Evolutionary conservation across 2,888 invertebrate genomes (phyloP), one percentile per base, ranked within the genome.

Genomic region (Elysia crispata): DNA sequence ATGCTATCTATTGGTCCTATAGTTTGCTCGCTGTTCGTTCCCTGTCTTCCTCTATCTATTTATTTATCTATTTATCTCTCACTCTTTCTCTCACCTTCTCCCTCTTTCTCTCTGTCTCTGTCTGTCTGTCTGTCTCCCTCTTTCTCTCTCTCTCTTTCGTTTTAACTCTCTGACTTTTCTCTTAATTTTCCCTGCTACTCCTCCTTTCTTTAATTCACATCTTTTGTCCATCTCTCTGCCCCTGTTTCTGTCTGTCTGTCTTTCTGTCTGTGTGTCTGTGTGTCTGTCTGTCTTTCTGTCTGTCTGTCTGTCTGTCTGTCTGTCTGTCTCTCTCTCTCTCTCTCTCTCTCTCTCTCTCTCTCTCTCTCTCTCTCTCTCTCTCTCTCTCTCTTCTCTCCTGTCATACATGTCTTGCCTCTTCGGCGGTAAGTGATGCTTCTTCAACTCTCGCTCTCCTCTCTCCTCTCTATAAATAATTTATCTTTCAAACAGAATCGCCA

Each of bases 281-380:
- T 76, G 8, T 30, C n/a, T 23, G 5, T 76, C n/a, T 76, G n/a
- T n/a, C 31, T 41, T 33, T 49, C n/a, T 64, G 41, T 30, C 0
- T 50, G n/a, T 66, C 18, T 50, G 50, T 76, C 49, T 76, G 20
- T 67, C 30, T 67, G 23, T 67, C 28, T 50, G 11, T 66, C 28
- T 76, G 8, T 30, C n/a, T 23, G 5, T 76, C n/a, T 76, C 67
- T 67, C 33, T 60, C 28, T 60, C 23, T 31, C 50, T 50, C 49
- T 66, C 66, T 76, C 41, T 76, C 15, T 76, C 49, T 30, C 50
- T 57, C 66, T 50, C 64, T 33, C 23, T 66, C 28, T 76, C 28
- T 30, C n/a, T 23, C 25, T 76, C n/a, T 76, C 67, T 67, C 33
- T 60, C 28, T 60, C 23, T 31, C 50, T 50, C 49, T 66, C 66